Percentiles rank a stretch among this genome's conserved stretches.
Evolutionary conservation across 2,113 vertebrate species (phyloP).

Genomic region (Narcine bancroftii): DNA sequence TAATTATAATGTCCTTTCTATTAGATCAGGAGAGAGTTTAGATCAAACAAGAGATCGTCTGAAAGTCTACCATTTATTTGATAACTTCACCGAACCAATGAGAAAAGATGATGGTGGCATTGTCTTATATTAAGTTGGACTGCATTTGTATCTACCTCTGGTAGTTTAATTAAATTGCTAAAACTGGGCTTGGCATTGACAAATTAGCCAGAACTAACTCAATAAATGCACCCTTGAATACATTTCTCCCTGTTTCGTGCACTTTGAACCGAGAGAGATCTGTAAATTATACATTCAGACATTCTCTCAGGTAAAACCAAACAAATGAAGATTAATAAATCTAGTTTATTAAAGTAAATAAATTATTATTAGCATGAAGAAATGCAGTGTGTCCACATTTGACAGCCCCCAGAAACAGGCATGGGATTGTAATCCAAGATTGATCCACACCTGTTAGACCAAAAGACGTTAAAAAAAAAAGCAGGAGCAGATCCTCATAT

Average conservation of each 20-base stretch:
- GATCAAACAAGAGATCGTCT: not conserved
- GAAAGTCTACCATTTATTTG: too few relatives aligned
- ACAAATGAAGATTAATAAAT: not conserved
- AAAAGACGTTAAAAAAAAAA: too few relatives aligned
- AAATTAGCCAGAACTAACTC: not conserved
- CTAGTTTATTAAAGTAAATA: not conserved
- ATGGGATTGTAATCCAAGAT: not conserved
- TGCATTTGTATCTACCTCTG: not conserved
- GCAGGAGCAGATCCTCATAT: too few relatives aligned
- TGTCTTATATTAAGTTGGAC: not conserved
- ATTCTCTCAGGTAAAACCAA: not conserved
- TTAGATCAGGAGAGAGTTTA: not conserved
- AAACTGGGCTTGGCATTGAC: slow-evolving; percentile 16
- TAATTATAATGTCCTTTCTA: not conserved
- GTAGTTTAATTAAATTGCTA: not conserved
- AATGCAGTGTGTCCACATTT: not conserved
- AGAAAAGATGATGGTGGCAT: not conserved
- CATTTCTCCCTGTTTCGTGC: not conserved
- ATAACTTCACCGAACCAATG: not conserved
- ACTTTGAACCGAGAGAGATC: not conserved
- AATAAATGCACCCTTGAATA: not conserved
- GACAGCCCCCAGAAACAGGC: not conserved
- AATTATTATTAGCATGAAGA: not conserved
- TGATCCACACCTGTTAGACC: not conserved
- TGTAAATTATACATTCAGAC: not conserved